Conservation (phyloP, 2,113 vertebrate species). For the Lasiurus borealis region DNA sequence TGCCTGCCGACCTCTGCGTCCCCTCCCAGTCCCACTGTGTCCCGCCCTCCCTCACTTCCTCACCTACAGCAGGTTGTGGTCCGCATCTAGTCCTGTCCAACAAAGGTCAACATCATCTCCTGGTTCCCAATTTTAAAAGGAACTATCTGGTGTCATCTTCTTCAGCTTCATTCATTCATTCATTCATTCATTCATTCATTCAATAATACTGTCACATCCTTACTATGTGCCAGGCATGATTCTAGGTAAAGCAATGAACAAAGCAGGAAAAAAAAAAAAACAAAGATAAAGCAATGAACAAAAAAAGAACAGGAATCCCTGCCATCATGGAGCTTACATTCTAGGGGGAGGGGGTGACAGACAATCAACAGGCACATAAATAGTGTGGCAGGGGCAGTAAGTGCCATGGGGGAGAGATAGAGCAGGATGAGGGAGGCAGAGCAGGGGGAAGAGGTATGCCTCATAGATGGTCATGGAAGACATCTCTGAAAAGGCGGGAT, state of each 20-base stretch:
- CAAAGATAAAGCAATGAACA: background rate
- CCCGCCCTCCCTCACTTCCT: too few species aligned
- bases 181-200: background rate
- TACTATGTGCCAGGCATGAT: background rate
- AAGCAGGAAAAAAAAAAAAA: background rate
- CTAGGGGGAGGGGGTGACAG: background rate
- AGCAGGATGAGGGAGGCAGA: too few species aligned
- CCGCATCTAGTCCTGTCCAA: background rate
- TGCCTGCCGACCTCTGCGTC: too few species aligned
- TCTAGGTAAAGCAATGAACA: too few species aligned
- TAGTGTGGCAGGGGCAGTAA: too few species aligned
- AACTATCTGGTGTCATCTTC: background rate
- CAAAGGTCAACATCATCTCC: background rate
- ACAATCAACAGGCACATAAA: fast-evolving
- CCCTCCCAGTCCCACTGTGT: too few species aligned
- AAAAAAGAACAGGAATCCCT: background rate
- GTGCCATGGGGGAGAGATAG: background rate
- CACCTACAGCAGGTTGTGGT: background rate
- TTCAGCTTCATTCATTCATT: background rate
- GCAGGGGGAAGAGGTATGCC: too few species aligned
- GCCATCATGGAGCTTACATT: background rate
- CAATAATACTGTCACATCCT: background rate
- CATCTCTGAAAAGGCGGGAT: too few species aligned
- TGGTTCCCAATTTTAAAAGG: background rate
- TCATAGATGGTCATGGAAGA: too few species aligned